Conservation (phyloP, 2,797 vertebrate genomes). For the Lepidocolaptes lacrymiger region DNA sequence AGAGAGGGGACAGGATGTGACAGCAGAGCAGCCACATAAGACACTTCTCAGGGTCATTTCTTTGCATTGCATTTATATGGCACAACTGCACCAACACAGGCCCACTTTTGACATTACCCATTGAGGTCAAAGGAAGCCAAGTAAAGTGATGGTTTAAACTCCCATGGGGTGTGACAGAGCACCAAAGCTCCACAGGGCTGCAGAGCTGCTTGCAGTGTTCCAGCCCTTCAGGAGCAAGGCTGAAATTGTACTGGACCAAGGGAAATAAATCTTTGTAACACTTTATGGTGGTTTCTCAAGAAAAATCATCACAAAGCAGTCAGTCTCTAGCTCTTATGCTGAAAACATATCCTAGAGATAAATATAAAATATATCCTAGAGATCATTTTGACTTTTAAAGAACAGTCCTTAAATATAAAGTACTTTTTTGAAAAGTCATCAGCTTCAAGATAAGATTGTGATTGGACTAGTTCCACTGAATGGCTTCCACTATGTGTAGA, state of each 20-base stretch:
- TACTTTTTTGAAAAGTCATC: background rate
- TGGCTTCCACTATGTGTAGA: background rate
- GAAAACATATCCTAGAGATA: too few relatives aligned
- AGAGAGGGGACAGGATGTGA: background rate
- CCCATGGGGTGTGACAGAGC: accelerated
- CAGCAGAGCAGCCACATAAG: accelerated
- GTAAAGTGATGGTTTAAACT: background rate
- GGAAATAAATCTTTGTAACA: background rate
- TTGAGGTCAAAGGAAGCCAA: background rate
- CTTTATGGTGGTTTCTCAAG: background rate
- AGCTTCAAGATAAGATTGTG: background rate
- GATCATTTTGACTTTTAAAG: background rate
- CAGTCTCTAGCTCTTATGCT: background rate
- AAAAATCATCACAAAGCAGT: background rate
- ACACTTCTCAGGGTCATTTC: background rate
- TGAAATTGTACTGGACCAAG: background rate
- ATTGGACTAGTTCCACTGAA: background rate
- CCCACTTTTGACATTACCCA: background rate
- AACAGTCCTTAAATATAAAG: too few relatives aligned
- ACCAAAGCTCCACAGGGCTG: accelerated
- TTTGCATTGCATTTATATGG: background rate
- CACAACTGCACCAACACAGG: background rate
- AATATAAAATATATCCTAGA: background rate
- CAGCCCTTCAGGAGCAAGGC: background rate
- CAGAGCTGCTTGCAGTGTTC: background rate